A percentile compares a stretch with the other conserved stretches of the same genome.
phyloP scores from a whole-genome alignment of 2,888 invertebrate species.

The Callimorpha dominula region DNA sequence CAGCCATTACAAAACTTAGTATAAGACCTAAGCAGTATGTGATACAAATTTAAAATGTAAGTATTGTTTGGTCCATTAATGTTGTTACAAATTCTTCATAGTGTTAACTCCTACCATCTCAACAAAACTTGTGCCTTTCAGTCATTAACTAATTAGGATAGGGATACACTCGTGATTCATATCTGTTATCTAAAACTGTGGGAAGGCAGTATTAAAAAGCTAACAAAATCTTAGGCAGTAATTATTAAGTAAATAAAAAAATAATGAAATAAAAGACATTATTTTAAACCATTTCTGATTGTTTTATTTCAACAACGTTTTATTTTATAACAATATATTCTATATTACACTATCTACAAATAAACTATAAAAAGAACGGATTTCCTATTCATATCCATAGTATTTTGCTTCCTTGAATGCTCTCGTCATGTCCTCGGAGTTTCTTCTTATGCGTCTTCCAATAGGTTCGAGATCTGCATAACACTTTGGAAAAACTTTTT shows the following conservation, averaged over 20 bases:
- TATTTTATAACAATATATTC: slow-evolving; percentile 35
- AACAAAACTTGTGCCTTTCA: slow-evolving; percentile 58
- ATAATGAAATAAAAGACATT: slow-evolving; percentile 85
- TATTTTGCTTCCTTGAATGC: slow-evolving; percentile 92
- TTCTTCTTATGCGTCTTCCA: slow-evolving; percentile 91
- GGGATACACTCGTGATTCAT: slow-evolving; percentile 49
- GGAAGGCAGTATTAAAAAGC: slow-evolving; percentile 70
- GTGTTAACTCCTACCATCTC: slow-evolving; percentile 33
- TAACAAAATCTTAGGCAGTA: slow-evolving; percentile 70
- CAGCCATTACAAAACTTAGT: slow-evolving; percentile 34
- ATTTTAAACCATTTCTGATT: slow-evolving; percentile 75
- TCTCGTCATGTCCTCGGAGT: slow-evolving; percentile 91
- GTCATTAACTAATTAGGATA: slow-evolving; percentile 44
- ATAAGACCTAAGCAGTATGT: slow-evolving; percentile 29
- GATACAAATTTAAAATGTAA: slow-evolving; percentile 39
- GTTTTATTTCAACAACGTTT: slow-evolving; percentile 66
- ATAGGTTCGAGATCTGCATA: slow-evolving; percentile 97
- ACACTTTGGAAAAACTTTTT: slow-evolving; percentile 96
- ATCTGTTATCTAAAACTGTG: slow-evolving; percentile 54
- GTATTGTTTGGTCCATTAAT: slow-evolving; percentile 49
- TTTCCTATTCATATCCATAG: slow-evolving; percentile 90
- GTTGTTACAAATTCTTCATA: slow-evolving; percentile 29
- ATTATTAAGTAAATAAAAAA: slow-evolving; percentile 67
- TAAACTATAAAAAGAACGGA: slow-evolving; percentile 21
- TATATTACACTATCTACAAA: slow-evolving; percentile 46